These are phyloP conservation scores for Willowsia nigromaculata DNA, from an alignment of 2,888 invertebrate species.

Conservation along the genomic window DNA sequence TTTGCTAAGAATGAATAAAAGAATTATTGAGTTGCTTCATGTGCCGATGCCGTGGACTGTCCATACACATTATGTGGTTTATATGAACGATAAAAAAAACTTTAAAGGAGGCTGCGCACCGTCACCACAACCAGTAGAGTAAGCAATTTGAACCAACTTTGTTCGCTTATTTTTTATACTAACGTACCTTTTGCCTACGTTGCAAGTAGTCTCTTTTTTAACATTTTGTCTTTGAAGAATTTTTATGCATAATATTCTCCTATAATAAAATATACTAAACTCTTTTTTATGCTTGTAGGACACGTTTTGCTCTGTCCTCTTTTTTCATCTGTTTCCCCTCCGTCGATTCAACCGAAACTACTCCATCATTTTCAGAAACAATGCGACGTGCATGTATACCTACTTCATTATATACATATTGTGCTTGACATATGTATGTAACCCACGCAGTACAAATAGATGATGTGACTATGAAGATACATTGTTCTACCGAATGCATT, in stretches of 20 bases:
- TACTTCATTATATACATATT: not conserved
- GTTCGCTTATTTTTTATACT: not conserved
- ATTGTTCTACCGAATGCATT: slow-evolving; percentile 4
- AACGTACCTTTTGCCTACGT: not conserved
- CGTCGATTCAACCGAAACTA: slow-evolving; percentile 2
- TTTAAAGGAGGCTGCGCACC: not conserved
- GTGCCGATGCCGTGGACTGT: not conserved
- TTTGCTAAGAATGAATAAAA: slow-evolving; percentile 18
- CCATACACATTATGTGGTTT: not conserved
- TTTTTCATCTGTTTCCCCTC: slow-evolving; percentile 42
- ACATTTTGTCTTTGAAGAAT: slow-evolving; percentile 9
- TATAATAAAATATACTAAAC: slow-evolving; percentile 45
- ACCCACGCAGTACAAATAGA: not conserved
- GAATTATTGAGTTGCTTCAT: slow-evolving; percentile 31
- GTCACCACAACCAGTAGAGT: not conserved
- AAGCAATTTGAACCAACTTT: not conserved
- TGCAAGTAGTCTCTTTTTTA: not conserved
- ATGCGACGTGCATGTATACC: not conserved
- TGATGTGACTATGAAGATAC: not conserved
- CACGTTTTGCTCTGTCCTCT: slow-evolving; percentile 41
- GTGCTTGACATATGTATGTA: not conserved
- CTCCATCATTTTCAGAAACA: slow-evolving; percentile 45
- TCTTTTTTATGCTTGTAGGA: slow-evolving; percentile 52
- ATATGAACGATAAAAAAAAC: not conserved
- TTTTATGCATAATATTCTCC: slow-evolving; percentile 47